phyloP scores from a whole-genome alignment of 30 jellyfish, hydroid and myxozoan species.

The Hydractinia symbiolongicarpus region DNA sequence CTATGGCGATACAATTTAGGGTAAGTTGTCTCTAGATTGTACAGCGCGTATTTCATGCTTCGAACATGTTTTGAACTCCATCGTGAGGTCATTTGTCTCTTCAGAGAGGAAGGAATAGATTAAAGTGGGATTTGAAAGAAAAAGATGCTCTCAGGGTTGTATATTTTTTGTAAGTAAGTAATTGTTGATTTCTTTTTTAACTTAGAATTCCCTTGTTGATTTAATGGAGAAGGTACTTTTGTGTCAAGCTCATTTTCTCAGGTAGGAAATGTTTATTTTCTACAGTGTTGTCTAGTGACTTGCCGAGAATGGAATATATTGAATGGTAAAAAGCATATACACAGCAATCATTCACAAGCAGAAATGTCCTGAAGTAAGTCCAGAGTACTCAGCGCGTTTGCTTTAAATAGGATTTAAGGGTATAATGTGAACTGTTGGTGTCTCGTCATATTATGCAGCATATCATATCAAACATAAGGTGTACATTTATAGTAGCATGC shows the following conservation, averaged over 20 bases:
- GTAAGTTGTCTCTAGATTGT: no score
- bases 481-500: no score
- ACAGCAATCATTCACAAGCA: no score
- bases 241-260: slow-evolving; percentile 75
- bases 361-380: no score
- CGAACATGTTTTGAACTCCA: no score
- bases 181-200: neutral
- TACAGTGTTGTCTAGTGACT: neutral
- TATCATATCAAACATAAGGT: no score
- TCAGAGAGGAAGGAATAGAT: neutral
- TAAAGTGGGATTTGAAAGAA: neutral
- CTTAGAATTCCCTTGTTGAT: slow-evolving; percentile 77
- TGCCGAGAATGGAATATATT: neutral
- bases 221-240: slow-evolving; percentile 76
- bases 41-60: no score
- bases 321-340: neutral
- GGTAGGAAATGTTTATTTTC: slow-evolving; percentile 31
- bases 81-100: neutral
- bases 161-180: neutral
- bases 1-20: no score
- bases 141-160: neutral
- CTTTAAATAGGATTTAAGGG: no score
- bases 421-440: no score
- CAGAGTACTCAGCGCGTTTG: no score
- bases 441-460: no score